Percentiles rank a stretch among this genome's conserved stretches.
These are phyloP conservation scores for Siniperca undulata DNA, from an alignment of 2,797 vertebrate genomes.

Conservation along the genomic window DNA sequence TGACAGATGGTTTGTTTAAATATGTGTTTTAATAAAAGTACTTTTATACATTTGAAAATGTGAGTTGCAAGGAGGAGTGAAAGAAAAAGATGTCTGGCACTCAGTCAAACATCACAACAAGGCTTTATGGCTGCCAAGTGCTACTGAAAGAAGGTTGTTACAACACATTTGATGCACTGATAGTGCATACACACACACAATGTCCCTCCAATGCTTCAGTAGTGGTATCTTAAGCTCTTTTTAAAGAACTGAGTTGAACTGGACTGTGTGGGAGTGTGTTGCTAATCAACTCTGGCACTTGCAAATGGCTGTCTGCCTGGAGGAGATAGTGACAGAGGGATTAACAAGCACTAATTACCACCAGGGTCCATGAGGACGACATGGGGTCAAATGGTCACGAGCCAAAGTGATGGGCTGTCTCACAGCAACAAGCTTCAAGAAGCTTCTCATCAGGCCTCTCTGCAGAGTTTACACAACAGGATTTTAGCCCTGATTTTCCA, in stretches of 20 bases:
- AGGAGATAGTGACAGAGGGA: conserved; percentile 65
- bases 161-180: conserved; percentile 21
- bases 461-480: neutral
- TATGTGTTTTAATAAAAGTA: neutral
- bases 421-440: too few relatives aligned
- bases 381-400: conserved; percentile 26
- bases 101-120: conserved; percentile 33
- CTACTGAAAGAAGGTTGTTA: conserved; percentile 32
- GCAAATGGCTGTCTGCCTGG: conserved; percentile 60
- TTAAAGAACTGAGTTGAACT: conserved; percentile 34
- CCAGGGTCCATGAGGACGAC: conserved; percentile 36
- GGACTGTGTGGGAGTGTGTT: conserved; percentile 33
- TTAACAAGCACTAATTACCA: conserved; percentile 68
- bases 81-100: conserved; percentile 21
- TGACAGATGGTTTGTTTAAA: too few relatives aligned
- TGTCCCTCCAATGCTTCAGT: conserved; percentile 8
- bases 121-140: conserved; percentile 41
- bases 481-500: too few relatives aligned
- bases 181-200: neutral
- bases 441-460: conserved; percentile 14
- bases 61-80: conserved; percentile 6
- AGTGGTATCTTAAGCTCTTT: conserved; percentile 37
- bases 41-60: conserved; percentile 12
- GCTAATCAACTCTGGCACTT: conserved; percentile 62
- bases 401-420: conserved; percentile 30